A percentile compares a stretch with the other conserved stretches of the same genome.
These are phyloP conservation scores for Toxostoma redivivum DNA, from an alignment of 2,113 vertebrate species.

Conservation along the genomic window DNA sequence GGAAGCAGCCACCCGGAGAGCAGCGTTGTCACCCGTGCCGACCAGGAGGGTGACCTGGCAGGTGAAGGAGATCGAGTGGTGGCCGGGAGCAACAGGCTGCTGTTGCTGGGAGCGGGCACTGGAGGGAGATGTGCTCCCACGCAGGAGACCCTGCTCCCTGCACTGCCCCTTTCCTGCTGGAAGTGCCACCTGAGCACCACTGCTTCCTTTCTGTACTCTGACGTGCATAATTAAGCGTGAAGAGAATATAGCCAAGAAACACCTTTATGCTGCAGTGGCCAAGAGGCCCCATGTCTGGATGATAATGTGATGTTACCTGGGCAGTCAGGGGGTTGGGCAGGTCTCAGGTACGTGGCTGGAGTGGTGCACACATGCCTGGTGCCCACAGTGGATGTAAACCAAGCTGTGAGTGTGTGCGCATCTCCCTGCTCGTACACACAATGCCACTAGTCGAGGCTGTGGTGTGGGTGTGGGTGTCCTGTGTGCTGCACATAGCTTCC, in stretches of 20 bases:
- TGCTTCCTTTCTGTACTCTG: not conserved
- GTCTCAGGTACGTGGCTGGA: fast-evolving
- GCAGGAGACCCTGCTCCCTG: not conserved
- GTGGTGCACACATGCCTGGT: not conserved
- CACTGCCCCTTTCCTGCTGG: not conserved
- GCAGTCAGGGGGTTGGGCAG: not conserved
- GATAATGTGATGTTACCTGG: not conserved
- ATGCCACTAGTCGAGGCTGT: not conserved
- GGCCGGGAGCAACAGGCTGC: constrained; percentile 19
- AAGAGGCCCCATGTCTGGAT: fast-evolving
- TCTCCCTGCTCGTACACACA: not conserved
- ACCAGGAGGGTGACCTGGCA: not conserved
- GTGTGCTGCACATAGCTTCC: not conserved
- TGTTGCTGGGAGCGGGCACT: constrained; percentile 36
- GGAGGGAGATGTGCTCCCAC: constrained; percentile 47
- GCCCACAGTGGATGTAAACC: not conserved
- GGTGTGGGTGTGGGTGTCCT: not conserved
- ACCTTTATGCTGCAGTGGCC: not conserved
- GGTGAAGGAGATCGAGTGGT: not conserved
- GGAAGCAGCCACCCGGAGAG: not conserved
- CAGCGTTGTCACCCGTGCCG: not conserved
- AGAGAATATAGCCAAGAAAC: not conserved
- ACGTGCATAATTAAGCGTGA: not conserved
- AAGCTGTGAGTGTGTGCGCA: not conserved
- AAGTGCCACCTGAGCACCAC: not conserved